Base-by-base conservation (phyloP, 1,140 invertebrate genomes). In the Procambarus virginalis region DNA sequence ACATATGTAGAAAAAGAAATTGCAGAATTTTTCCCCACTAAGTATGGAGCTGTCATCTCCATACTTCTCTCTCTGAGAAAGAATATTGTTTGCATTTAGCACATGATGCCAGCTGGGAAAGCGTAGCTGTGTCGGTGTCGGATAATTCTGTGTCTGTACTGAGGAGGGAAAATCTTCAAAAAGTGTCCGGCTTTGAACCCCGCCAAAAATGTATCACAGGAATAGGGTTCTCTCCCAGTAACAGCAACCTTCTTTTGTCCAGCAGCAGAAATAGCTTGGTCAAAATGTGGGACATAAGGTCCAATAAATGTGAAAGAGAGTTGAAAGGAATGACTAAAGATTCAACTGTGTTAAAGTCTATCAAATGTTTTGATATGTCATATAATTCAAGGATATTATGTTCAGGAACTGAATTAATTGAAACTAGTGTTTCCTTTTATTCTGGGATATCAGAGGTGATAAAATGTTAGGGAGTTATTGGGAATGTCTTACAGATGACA, bases 291-390 rank as follows among this genome's bases (percentile, higher is more conserved):
- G 96, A 97, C 93, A 94, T 95, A 22, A 93, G 96, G 93, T 93
- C 94, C 14, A 93, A 94, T 78, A 22, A 48, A 17, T 77, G 84
- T 80, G 92, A 82, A 92, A 92, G 92, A 91, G 91, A 46, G 48
- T 80, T 86, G 46, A 5, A 60, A 55, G 8, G 22, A 46, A 89
- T 46, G 12, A 84, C 22, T 68, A 60, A 64, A 70, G 45, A 55
- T 48, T 87, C 51, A 70, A 92, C 93, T 6, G 94, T 94, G 89
- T 91, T 93, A 4, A 96, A 96, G 93, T 94, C 95, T 58, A 93
- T 97, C 55, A 95, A 95, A n/a, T 96, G 96, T 92, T 97, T 98
- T 94, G 97, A 98, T 93, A 93, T 97, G 1, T 97, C 96, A 79
- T 95, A 95, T 51, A 95, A 96, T 92, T 96, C 96, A 80, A 95